Evolutionary conservation across 2,888 invertebrate genomes (phyloP).

Genomic region (Ennomos quercinarius): DNA sequence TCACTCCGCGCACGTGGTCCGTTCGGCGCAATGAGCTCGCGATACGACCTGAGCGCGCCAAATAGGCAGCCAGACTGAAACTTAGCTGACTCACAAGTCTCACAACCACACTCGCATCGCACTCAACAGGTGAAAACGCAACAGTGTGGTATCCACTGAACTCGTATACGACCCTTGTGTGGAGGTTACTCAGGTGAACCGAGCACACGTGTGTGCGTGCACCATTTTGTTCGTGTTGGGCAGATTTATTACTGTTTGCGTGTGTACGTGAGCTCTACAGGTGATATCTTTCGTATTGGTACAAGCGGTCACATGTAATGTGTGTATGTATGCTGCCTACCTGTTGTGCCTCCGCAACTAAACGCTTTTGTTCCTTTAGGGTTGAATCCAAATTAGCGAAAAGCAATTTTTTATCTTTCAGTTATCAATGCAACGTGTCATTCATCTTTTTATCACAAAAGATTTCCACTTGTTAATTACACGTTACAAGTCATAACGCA

Average conservation of each 20-base stretch:
- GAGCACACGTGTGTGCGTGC: conserved; percentile 64
- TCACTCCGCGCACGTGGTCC: conserved; percentile 70
- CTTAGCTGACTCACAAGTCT: conserved; percentile 64
- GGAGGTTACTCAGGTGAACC: conserved; percentile 76
- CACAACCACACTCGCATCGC: conserved; percentile 69
- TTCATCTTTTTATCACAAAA: conserved; percentile 46
- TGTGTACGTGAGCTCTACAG: conserved; percentile 65
- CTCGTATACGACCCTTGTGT: conserved; percentile 73
- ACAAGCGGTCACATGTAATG: conserved; percentile 78
- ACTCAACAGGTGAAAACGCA: conserved; percentile 81
- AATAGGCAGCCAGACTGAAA: conserved; percentile 79
- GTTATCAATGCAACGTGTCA: conserved; percentile 27
- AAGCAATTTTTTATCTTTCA: conserved; percentile 47
- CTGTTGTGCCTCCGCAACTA: conserved; percentile 78
- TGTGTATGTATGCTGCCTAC: conserved; percentile 72
- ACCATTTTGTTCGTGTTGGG: conserved; percentile 78
- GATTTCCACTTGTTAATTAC: conserved; percentile 41
- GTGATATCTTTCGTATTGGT: conserved; percentile 69
- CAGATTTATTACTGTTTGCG: conserved; percentile 68
- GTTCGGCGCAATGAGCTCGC: conserved; percentile 45
- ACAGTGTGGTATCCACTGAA: conserved; percentile 73
- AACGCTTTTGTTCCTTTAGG: conserved; percentile 76
- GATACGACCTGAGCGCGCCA: conserved; percentile 79
- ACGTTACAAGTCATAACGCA: conserved; percentile 10
- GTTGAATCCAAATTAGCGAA: conserved; percentile 66